Evolutionary conservation across 1,140 invertebrate genomes (phyloP).

Genomic region (Venturia canescens): DNA sequence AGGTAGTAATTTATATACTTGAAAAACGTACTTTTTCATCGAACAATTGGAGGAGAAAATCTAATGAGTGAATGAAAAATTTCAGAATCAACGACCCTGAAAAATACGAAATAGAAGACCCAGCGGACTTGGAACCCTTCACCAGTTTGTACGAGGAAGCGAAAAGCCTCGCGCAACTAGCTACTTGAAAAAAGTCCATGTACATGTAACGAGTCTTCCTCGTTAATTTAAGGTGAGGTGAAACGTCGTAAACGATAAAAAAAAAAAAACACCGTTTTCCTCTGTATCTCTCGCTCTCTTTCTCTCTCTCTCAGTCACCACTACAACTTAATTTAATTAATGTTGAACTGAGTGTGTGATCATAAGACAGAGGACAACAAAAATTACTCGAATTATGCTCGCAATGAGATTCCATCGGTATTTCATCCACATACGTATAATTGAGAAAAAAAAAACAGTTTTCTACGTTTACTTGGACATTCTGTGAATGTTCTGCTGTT

Average conservation of each 20-base stretch:
- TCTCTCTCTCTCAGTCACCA: neutral
- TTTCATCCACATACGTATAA: neutral
- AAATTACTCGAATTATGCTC: neutral
- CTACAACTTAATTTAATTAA: neutral
- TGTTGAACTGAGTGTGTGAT: neutral
- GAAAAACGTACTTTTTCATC: neutral
- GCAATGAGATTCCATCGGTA: neutral
- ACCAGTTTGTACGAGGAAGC: slow-evolving; percentile 72
- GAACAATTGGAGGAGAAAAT: neutral
- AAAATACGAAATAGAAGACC: slow-evolving; percentile 63
- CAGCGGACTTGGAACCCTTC: slow-evolving; percentile 68
- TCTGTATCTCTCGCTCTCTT: neutral
- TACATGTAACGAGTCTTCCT: neutral
- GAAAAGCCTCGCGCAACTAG: slow-evolving; percentile 69
- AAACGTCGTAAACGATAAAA: neutral
- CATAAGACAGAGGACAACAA: no score
- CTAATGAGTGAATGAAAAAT: slow-evolving; percentile 33
- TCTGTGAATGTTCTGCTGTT: slow-evolving; percentile 36
- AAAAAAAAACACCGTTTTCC: neutral
- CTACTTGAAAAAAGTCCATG: slow-evolving; percentile 50
- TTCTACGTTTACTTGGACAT: slow-evolving; percentile 4
- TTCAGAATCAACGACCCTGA: slow-evolving; percentile 48
- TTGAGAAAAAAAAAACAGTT: neutral
- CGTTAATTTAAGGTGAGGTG: slow-evolving; percentile 2
- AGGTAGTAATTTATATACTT: slow-evolving; percentile 58